These are phyloP conservation scores for Hyaena hyaena DNA, from an alignment of 2,113 vertebrate species.

Conservation along the genomic window DNA sequence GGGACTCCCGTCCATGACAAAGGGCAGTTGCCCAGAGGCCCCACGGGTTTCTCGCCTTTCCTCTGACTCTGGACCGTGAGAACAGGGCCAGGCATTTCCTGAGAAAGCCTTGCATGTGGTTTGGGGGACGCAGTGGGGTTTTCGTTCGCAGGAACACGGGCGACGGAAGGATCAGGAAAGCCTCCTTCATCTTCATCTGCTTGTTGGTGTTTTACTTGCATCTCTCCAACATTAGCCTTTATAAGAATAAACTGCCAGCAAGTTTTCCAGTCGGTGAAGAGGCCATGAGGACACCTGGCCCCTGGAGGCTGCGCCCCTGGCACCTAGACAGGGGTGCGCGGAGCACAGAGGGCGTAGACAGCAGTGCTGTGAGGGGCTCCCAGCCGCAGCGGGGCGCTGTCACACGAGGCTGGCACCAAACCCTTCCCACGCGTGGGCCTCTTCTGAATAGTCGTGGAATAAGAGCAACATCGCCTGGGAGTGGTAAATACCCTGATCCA, in stretches of 20 bases:
- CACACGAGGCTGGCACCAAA: not conserved
- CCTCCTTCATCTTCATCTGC: not conserved
- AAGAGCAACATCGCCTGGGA: not conserved
- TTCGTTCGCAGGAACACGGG: constrained; percentile 6
- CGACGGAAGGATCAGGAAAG: not conserved
- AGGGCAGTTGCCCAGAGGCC: accelerated
- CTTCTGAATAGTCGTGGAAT: not conserved
- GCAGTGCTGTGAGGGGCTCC: not conserved
- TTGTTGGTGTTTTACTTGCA: not conserved
- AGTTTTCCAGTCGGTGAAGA: constrained; percentile 2
- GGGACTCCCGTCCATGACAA: not conserved
- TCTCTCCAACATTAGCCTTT: not conserved
- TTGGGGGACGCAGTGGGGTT: not conserved
- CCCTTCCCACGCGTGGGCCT: accelerated
- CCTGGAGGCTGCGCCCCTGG: not conserved
- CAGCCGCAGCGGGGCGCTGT: accelerated
- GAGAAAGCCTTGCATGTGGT: not conserved
- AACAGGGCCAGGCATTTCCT: not conserved
- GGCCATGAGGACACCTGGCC: not conserved
- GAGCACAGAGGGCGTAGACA: accelerated
- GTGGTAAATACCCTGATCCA: not conserved
- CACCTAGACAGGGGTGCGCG: accelerated
- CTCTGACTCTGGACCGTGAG: not conserved
- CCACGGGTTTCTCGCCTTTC: too few species aligned
- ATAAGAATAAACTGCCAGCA: not conserved